Base-by-base conservation (phyloP, 2,113 vertebrate species). In the Etheostoma spectabile region DNA sequence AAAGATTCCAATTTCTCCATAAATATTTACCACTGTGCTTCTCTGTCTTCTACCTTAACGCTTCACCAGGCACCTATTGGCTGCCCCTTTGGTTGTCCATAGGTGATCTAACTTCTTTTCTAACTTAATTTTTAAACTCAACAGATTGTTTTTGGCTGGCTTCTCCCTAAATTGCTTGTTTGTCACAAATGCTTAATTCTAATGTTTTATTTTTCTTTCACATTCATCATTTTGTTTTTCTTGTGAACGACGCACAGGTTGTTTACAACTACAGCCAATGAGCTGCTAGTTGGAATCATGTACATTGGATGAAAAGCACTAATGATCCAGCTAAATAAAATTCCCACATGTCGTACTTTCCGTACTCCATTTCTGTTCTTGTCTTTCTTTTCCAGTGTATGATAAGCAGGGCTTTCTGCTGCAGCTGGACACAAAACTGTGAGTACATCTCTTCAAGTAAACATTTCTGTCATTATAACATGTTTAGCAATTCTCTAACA, bases 381-480 rank as follows among this genome's bases (percentile, higher is more conserved):
- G 12, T 86, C 19, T 83, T 56, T 81, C 22, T 86, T 88, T 87
- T 86, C 19, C 95, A 99, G 98, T 97, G 89, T 98, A 97, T 92
- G 98, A 99, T 93, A 97, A 96, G 63, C 95, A 99, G 92, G 98
- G 98, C 85, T 99, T 99, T 93, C 95, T 98, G 86, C 93, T 98
- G 93, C 96, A 98, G 90, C 93, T 99, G 95, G 98, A 99, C 84
- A 95, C 95, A 67, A 98, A 97, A 95, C 86, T 98, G 98, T 99
- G 94, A 99, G 98, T 99, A 96, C 57, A 74, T 66, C 8, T 63
- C 55, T 27, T 65, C 35, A 60, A n/a, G 7, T 78, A 55, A 59
- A 72, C 35, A 45, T 49, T 24, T 21, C 8, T 70, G 16, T 67
- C 27, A 78, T 74, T 77, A 19, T 16, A 12, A 60, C 12, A 22